Base-by-base conservation (phyloP, 2,797 vertebrate species). In the Chromobotia macracanthus region DNA sequence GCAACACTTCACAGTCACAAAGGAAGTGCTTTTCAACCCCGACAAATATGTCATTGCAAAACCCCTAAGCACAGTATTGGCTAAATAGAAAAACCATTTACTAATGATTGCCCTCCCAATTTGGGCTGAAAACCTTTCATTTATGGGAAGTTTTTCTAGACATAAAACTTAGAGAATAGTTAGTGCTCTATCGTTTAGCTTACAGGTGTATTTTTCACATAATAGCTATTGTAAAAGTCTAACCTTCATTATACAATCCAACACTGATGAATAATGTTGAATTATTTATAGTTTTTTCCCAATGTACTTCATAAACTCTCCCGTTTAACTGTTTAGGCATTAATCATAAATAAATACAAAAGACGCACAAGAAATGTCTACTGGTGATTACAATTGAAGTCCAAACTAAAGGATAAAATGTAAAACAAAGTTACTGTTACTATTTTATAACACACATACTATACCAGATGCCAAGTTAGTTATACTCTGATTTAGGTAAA, bases 331-430 rank as follows among this genome's bases (percentile, higher is more conserved):
- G 66, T 95, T 95, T 95, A 96, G 95, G 91, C 92, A 94, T 95
- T 96, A 97, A 96, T 96, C 94, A 98, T 98, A 99, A 99, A 99
- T 99, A 99, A 99, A 99, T 97, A 98, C 95, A 97, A 93, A 92
- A 88, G 88, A 96, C 96, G 97, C 96, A 96, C 95, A 94, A 96
- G 95, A 95, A 98, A 98, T 97, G 96, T 97, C 96, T 98, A 99
- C 95, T 68, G 96, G 96, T 96, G 95, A 97, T 98, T 94, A 96
- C 96, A 95, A 91, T 92, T 92, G 91, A 92, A 92, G 95, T 97
- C 94, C 88, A 88, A 88, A 95, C 92, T 91, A 92, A 97, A 95
- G n/a, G 63, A 92, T 90, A 86, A 87, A 91, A 90, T 95, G 94
- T 95, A 95, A 95, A 95, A 94, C 93, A 91, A 97, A 92, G 91